Evolutionary conservation across 2,888 invertebrate genomes (phyloP).

Genomic region (Baccha elongata): DNA sequence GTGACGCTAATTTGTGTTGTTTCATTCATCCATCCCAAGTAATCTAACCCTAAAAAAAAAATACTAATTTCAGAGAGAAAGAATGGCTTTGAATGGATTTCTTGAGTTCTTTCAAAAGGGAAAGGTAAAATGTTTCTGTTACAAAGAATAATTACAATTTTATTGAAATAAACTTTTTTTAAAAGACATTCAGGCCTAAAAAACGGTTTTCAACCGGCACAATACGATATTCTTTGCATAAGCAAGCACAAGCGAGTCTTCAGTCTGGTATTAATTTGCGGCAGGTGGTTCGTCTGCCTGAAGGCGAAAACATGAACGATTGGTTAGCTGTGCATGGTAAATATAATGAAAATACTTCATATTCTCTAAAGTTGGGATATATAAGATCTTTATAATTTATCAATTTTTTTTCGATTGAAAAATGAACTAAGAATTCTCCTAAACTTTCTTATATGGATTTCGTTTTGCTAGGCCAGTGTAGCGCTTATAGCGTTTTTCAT

Average conservation of each 20-base stretch:
- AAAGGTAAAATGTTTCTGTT: conserved; percentile 84
- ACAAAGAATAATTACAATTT: neutral
- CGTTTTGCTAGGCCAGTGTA: too few relatives aligned
- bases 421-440: too few relatives aligned
- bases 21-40: neutral
- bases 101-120: conserved; percentile 91
- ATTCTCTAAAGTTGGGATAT: too few relatives aligned
- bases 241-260: conserved; percentile 94
- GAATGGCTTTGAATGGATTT: conserved; percentile 88
- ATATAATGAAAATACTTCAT: too few relatives aligned
- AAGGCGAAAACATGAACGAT: conserved; percentile 92
- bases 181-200: conserved; percentile 96
- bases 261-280: conserved; percentile 94
- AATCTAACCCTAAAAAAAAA: conserved; percentile 31
- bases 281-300: conserved; percentile 90
- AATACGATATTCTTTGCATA: conserved; percentile 91
- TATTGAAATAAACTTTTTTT: conserved; percentile 17
- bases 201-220: conserved; percentile 95
- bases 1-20: neutral
- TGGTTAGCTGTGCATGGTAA: conserved; percentile 96
- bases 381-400: too few relatives aligned
- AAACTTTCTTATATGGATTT: too few relatives aligned
- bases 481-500: too few relatives aligned
- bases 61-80: conserved; percentile 65
- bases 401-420: too few relatives aligned